A percentile compares a stretch with the other conserved stretches of the same genome.
phyloP scores from a whole-genome alignment of 2,888 invertebrate species.

The Erynnis tages region DNA sequence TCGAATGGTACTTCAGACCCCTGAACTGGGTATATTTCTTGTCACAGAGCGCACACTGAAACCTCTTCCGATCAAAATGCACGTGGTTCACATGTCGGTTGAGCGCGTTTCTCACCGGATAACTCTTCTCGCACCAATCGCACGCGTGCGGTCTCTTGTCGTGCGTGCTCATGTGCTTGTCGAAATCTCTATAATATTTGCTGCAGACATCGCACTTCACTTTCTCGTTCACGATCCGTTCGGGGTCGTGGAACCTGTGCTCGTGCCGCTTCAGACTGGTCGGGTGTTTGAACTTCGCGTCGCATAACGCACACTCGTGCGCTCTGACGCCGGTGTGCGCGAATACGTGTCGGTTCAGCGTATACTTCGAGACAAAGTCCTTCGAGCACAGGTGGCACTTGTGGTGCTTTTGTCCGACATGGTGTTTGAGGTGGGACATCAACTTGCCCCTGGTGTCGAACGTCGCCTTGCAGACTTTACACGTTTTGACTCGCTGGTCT shows the following conservation, averaged over 20 bases:
- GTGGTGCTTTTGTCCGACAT: conserved; percentile 22
- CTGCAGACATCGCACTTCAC: conserved; percentile 38
- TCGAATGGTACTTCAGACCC: too few relatives aligned
- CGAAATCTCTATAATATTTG: conserved; percentile 36
- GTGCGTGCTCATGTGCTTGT: conserved; percentile 37
- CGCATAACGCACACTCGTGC: not conserved
- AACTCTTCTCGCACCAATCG: conserved; percentile 31
- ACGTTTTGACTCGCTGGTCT: conserved; percentile 18
- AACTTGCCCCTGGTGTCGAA: conserved; percentile 24
- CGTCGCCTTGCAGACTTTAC: conserved; percentile 29
- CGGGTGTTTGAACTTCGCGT: not conserved
- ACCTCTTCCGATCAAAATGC: not conserved
- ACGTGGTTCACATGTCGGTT: conserved; percentile 36
- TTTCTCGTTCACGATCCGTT: conserved; percentile 20
- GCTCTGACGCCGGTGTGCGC: not conserved
- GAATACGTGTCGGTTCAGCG: conserved; percentile 37
- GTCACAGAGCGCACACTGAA: not conserved
- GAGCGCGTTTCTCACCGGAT: conserved; percentile 36
- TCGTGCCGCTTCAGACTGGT: not conserved
- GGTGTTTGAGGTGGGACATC: conserved; percentile 24
- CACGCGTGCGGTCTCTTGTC: conserved; percentile 35
- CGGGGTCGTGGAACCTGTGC: not conserved
- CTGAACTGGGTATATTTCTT: not conserved
- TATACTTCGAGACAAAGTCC: conserved; percentile 33
- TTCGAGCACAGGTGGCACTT: conserved; percentile 34